These are phyloP conservation scores for Cephus runcator DNA, from an alignment of 2,888 invertebrate species.

Conservation along the genomic window DNA sequence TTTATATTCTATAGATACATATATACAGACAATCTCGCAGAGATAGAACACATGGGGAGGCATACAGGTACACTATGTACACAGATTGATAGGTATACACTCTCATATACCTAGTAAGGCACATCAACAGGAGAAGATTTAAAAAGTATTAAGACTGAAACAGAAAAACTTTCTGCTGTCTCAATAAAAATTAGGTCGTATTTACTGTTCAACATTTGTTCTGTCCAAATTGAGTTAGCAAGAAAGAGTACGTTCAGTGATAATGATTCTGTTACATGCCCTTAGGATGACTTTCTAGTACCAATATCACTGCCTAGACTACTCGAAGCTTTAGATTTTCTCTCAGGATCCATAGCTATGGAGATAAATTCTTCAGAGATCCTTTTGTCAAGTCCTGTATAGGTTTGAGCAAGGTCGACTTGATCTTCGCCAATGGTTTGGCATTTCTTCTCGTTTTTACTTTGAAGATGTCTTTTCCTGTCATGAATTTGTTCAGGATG, in stretches of 20 bases:
- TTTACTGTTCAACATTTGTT: too few relatives aligned
- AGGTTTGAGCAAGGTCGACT: conserved; percentile 56
- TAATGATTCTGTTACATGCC: too few relatives aligned
- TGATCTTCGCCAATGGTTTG: conserved; percentile 54
- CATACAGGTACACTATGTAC: background rate
- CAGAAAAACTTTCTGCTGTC: too few relatives aligned
- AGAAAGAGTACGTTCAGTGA: too few relatives aligned
- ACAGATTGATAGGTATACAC: background rate
- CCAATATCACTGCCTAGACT: conserved; percentile 56
- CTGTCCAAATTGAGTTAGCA: too few relatives aligned
- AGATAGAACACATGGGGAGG: background rate
- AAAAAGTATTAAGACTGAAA: too few relatives aligned
- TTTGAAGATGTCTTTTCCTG: conserved; percentile 42
- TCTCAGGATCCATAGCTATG: conserved; percentile 62
- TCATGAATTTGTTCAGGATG: conserved; percentile 42
- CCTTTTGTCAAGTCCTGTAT: conserved; percentile 61
- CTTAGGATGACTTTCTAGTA: conserved; percentile 13
- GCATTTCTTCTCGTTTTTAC: conserved; percentile 45
- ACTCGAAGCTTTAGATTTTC: conserved; percentile 57
- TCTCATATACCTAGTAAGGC: too few relatives aligned
- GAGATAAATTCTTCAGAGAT: conserved; percentile 62
- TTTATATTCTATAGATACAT: conserved; percentile 1
- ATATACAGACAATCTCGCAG: background rate
- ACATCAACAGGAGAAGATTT: too few relatives aligned
- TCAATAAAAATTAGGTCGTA: too few relatives aligned